Percentiles rank a stretch among this genome's conserved stretches.
Evolutionary conservation across 2,888 invertebrate species (phyloP).

Genomic region (Drosophila rubida): DNA sequence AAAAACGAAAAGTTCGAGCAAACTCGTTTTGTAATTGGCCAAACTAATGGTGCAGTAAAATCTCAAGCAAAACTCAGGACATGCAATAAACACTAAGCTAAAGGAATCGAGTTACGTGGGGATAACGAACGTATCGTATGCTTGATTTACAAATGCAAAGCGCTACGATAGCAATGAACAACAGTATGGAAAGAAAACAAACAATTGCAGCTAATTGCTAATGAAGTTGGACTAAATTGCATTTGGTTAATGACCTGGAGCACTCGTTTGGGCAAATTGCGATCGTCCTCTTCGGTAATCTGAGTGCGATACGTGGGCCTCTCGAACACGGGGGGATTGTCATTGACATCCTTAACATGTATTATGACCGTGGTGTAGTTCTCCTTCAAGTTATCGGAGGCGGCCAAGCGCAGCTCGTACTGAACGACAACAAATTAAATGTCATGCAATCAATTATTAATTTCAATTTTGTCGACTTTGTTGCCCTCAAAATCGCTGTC

Average conservation of each 20-base stretch:
- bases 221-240: conserved; percentile 11
- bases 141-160: conserved; percentile 50
- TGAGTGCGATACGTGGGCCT: conserved; percentile 97
- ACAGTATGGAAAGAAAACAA: conserved; percentile 10
- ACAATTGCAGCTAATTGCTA: conserved; percentile 27
- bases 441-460: conserved; percentile 33
- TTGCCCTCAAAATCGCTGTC: conserved; percentile 4
- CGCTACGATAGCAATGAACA: conserved; percentile 46
- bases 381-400: conserved; percentile 98
- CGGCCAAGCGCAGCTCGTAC: conserved; percentile 97
- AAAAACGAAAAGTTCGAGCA: conserved; percentile 1
- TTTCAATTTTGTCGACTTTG: conserved; percentile 20
- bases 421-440: conserved; percentile 82
- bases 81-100: conserved; percentile 43
- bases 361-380: conserved; percentile 98
- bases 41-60: conserved; percentile 31
- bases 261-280: conserved; percentile 96
- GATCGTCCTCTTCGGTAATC: conserved; percentile 97
- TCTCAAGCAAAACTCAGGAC: conserved; percentile 36
- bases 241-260: conserved; percentile 88
- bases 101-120: conserved; percentile 1
- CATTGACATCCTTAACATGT: conserved; percentile 98
- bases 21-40: conserved; percentile 8
- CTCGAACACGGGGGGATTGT: conserved; percentile 98
- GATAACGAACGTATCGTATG: conserved; percentile 45